Percentiles rank a stretch among this genome's conserved stretches.
Evolutionary conservation across 92 coral and sea anemone genomes (phyloP).

Genomic region (Porites cylindrica): DNA sequence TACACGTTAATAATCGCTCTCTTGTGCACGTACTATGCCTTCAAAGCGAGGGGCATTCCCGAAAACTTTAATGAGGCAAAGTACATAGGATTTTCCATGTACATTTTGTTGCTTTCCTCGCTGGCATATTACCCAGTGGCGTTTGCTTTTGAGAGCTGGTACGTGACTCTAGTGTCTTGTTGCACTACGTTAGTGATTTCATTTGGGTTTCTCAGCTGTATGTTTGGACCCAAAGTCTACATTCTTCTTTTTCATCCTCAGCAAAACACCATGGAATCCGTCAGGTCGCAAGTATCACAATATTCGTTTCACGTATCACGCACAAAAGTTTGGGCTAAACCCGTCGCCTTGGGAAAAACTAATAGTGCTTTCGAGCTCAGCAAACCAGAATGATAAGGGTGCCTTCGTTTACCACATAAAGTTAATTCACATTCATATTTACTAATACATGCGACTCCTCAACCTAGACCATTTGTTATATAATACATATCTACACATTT

Average conservation of each 20-base stretch:
- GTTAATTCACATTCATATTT: no score
- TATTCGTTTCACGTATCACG: slow-evolving; percentile 37
- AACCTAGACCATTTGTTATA: no score
- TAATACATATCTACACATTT: no score
- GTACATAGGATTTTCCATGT: slow-evolving; percentile 76
- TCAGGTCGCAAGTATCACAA: slow-evolving; percentile 55
- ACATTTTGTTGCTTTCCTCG: slow-evolving; percentile 76
- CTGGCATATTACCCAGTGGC: slow-evolving; percentile 74
- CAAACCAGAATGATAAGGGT: neutral
- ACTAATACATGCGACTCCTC: no score
- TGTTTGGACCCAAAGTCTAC: slow-evolving; percentile 71
- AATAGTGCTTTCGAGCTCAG: slow-evolving; percentile 3
- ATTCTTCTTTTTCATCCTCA: slow-evolving; percentile 71
- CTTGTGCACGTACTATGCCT: slow-evolving; percentile 74
- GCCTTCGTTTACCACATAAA: neutral
- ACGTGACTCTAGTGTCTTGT: slow-evolving; percentile 70
- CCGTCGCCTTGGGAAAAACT: slow-evolving; percentile 12
- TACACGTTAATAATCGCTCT: slow-evolving; percentile 63
- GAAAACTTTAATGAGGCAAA: slow-evolving; percentile 82
- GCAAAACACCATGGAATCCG: slow-evolving; percentile 61
- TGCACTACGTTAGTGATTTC: slow-evolving; percentile 72
- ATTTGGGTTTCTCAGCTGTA: slow-evolving; percentile 73
- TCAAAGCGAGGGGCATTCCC: slow-evolving; percentile 74
- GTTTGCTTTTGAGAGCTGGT: slow-evolving; percentile 75
- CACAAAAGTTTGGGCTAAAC: slow-evolving; percentile 19